Conservation (phyloP, 1,140 invertebrate genomes). For the Zaprionus ghesquierei region DNA sequence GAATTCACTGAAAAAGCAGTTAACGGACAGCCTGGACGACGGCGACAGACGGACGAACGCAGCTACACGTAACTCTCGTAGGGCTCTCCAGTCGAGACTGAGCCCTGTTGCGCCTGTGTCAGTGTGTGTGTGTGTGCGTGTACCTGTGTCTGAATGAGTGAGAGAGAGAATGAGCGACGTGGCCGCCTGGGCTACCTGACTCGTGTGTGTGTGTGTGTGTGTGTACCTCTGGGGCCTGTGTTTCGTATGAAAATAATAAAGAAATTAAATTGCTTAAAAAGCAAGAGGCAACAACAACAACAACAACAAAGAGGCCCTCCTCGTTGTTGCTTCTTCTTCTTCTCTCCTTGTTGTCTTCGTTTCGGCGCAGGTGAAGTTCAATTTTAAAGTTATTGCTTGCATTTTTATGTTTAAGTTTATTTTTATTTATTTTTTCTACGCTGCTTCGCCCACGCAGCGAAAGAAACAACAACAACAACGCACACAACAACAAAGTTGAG, state of each 20-base stretch:
- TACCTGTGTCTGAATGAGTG: too few species aligned
- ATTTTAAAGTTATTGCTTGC: slow-evolving; percentile 52
- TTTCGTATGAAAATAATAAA: slow-evolving; percentile 78
- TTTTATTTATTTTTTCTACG: not conserved
- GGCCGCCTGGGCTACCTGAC: slow-evolving; percentile 48
- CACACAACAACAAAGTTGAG: slow-evolving; percentile 18
- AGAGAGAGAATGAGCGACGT: slow-evolving; percentile 46
- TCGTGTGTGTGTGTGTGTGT: not conserved
- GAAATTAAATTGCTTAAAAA: slow-evolving; percentile 69
- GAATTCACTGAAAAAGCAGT: slow-evolving; percentile 81
- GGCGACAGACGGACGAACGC: slow-evolving; percentile 1
- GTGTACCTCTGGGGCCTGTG: slow-evolving; percentile 38
- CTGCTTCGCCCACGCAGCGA: slow-evolving; percentile 21
- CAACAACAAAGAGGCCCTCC: slow-evolving; percentile 23
- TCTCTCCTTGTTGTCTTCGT: not conserved
- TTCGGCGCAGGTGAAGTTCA: slow-evolving; percentile 56
- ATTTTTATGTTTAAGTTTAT: slow-evolving; percentile 34
- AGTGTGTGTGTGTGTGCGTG: slow-evolving; percentile 25
- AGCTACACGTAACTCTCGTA: slow-evolving; percentile 2
- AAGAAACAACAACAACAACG: not conserved
- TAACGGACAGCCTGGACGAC: slow-evolving; percentile 60
- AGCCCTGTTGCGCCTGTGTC: slow-evolving; percentile 1
- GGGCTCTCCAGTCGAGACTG: slow-evolving; percentile 10
- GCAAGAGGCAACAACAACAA: not conserved
- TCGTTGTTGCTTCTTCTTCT: not conserved